Percentiles rank a stretch among this genome's conserved stretches.
Evolutionary conservation across 2,888 invertebrate genomes (phyloP).

Genomic region (Epicampocera succincta): DNA sequence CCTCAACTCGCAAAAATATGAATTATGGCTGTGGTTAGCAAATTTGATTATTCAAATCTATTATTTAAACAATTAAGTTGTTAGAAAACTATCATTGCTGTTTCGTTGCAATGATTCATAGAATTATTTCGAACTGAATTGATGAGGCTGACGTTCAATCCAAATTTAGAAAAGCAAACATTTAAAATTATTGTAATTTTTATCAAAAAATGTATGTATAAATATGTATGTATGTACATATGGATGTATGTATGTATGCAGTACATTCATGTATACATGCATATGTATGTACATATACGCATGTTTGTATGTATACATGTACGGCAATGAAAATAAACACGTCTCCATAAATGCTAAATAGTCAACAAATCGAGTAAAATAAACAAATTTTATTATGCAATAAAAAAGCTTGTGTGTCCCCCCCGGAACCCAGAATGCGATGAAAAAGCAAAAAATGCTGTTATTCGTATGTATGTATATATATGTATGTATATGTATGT

Average conservation of each 20-base stretch:
- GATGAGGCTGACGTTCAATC: constrained; percentile 17
- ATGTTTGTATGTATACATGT: background rate
- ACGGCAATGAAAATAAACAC: no score
- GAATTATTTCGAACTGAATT: constrained; percentile 11
- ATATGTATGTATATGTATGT: no score
- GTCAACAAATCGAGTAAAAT: constrained; percentile 17
- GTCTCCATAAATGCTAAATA: constrained; percentile 16
- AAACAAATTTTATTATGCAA: constrained; percentile 28
- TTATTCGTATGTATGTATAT: no score
- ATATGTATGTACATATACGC: background rate
- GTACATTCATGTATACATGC: background rate
- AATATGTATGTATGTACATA: background rate
- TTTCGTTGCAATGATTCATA: constrained; percentile 25
- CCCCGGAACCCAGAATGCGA: background rate
- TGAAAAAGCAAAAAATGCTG: background rate
- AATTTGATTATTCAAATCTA: no score
- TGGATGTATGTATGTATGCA: background rate
- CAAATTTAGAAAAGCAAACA: constrained; percentile 20
- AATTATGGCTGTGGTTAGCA: no score
- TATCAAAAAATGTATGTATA: constrained; percentile 1
- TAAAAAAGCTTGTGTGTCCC: background rate
- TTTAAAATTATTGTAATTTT: constrained; percentile 13
- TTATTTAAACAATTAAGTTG: no score
- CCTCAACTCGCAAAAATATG: no score
- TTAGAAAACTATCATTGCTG: no score